Evolutionary conservation across 2,113 vertebrate species (phyloP).

Genomic region (Toxotes chatareus): DNA sequence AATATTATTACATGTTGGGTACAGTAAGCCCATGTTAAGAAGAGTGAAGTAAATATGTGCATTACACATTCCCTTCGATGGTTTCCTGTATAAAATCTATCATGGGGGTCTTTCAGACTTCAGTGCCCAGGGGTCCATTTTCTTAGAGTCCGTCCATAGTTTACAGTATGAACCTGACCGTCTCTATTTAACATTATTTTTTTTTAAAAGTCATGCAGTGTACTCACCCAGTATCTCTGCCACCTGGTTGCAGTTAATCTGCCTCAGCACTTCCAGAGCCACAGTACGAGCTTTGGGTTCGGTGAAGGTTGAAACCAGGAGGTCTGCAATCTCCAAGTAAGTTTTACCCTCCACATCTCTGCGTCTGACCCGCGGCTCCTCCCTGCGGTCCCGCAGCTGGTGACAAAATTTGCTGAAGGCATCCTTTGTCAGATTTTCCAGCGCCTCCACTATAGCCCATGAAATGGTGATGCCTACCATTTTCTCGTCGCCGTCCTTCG

Average conservation of each 20-base stretch:
- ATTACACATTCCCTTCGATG: no score
- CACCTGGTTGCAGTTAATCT: constrained; percentile 9
- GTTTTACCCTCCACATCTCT: neutral
- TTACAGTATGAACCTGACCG: neutral
- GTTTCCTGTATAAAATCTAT: no score
- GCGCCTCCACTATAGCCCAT: neutral
- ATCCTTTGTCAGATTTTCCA: neutral
- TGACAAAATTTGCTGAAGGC: constrained; percentile 10
- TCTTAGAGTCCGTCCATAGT: no score
- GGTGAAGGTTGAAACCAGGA: constrained; percentile 45
- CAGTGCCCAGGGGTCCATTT: no score
- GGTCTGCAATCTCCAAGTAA: neutral
- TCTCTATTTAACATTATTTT: neutral
- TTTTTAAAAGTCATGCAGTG: no score
- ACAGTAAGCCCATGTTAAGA: no score
- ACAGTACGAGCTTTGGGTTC: neutral
- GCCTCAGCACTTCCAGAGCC: neutral
- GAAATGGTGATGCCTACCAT: constrained; percentile 23
- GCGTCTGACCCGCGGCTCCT: constrained; percentile 1
- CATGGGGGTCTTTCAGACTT: no score
- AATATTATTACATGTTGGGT: no score
- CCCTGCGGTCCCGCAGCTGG: constrained; percentile 31
- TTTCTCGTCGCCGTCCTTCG: no score
- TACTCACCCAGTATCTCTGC: constrained; percentile 16
- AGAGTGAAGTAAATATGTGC: no score